Evolutionary conservation across 2,797 vertebrate species (phyloP).

Genomic region (Octomys mimax): DNA sequence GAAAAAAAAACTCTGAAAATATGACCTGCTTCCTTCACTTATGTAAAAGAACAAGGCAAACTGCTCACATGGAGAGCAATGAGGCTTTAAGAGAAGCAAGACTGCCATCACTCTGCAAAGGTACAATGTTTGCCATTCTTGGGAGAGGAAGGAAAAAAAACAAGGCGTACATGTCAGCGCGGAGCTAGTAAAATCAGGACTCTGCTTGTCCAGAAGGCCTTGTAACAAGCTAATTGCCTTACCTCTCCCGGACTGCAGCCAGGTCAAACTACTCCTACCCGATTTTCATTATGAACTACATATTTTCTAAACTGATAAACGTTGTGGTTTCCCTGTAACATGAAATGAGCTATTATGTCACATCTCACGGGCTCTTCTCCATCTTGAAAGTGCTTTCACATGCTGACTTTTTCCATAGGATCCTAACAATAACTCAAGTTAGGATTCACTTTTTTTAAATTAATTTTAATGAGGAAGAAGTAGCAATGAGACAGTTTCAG

Average conservation of each 20-base stretch:
- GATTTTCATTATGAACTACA: conserved; percentile 27
- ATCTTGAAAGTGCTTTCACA: conserved; percentile 46
- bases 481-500: too few species aligned
- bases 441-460: too few species aligned
- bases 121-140: conserved; percentile 75
- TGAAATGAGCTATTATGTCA: conserved; percentile 60
- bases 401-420: conserved; percentile 44
- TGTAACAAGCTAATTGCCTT: conserved; percentile 60
- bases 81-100: conserved; percentile 68
- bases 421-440: not conserved
- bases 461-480: too few species aligned
- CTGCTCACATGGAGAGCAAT: not conserved
- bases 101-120: conserved; percentile 60
- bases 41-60: conserved; percentile 55
- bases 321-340: conserved; percentile 67
- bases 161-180: conserved; percentile 54
- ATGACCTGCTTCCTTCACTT: not conserved
- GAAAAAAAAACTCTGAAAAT: not conserved
- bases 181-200: conserved; percentile 71
- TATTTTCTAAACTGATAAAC: conserved; percentile 65
- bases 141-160: not conserved
- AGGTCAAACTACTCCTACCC: not conserved
- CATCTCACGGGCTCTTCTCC: conserved; percentile 40
- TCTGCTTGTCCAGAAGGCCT: conserved; percentile 67
- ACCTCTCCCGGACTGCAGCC: conserved; percentile 25